Conservation (phyloP, 1,140 invertebrate genomes). For the Ips nitidus region DNA sequence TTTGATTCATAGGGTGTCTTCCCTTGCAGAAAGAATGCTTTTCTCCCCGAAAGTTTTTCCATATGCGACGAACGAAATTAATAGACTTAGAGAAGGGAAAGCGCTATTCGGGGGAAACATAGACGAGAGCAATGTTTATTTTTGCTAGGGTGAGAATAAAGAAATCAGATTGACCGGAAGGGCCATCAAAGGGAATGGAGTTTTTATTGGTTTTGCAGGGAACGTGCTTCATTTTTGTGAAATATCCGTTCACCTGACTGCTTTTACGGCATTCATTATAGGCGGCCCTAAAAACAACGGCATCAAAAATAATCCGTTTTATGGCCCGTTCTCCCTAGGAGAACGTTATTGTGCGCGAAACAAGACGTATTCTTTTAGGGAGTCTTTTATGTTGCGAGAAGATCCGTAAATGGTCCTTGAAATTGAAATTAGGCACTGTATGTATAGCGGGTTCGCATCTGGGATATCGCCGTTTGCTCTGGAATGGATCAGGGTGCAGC, state of each 20-base stretch:
- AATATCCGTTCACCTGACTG: neutral
- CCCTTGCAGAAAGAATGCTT: neutral
- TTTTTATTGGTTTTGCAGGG: slow-evolving; percentile 1
- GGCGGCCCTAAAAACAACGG: slow-evolving; percentile 4
- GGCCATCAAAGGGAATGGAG: neutral
- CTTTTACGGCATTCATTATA: neutral
- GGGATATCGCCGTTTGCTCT: slow-evolving; percentile 15
- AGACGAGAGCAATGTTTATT: slow-evolving; percentile 13
- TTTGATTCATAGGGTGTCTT: slow-evolving; percentile 8
- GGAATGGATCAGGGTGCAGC: slow-evolving; percentile 20
- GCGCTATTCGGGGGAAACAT: neutral
- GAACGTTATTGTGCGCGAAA: slow-evolving; percentile 26
- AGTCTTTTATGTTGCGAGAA: slow-evolving; percentile 28
- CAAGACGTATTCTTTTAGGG: slow-evolving; percentile 23
- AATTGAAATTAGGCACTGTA: slow-evolving; percentile 33
- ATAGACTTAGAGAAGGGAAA: slow-evolving; percentile 10
- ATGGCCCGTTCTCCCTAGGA: slow-evolving; percentile 8
- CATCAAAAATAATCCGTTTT: slow-evolving; percentile 14
- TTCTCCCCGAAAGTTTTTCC: slow-evolving; percentile 8
- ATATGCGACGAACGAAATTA: slow-evolving; percentile 16
- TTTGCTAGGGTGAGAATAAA: slow-evolving; percentile 6
- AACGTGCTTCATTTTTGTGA: neutral
- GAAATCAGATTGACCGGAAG: slow-evolving; percentile 27
- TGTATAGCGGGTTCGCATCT: slow-evolving; percentile 10
- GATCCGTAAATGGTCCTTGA: slow-evolving; percentile 31